phyloP scores from a whole-genome alignment of 2,888 invertebrate species.

The Portevinia maculata region DNA sequence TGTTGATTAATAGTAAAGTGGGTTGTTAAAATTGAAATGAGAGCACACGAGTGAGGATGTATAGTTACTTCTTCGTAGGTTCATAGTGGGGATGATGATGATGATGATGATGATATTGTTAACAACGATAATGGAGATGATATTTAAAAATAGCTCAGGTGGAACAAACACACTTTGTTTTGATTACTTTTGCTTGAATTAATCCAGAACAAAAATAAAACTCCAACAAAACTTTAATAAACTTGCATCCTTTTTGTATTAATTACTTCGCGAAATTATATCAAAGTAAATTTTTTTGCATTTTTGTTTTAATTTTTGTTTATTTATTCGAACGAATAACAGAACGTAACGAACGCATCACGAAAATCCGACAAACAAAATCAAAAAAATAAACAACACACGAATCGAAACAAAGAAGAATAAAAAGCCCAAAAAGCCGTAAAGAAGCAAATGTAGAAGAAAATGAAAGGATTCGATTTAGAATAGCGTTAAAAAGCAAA shows the following conservation, averaged over 20 bases:
- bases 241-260: neutral
- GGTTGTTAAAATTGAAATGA: slow-evolving; percentile 60
- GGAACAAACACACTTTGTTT: slow-evolving; percentile 48
- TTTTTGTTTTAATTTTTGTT: slow-evolving; percentile 16
- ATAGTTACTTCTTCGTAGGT: neutral
- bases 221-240: slow-evolving; percentile 16
- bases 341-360: slow-evolving; percentile 9
- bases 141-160: slow-evolving; percentile 67
- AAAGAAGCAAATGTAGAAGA: slow-evolving; percentile 75
- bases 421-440: slow-evolving; percentile 70
- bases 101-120: slow-evolving; percentile 15
- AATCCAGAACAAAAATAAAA: slow-evolving; percentile 25
- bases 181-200: slow-evolving; percentile 56
- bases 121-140: slow-evolving; percentile 25
- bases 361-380: slow-evolving; percentile 31
- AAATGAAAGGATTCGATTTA: slow-evolving; percentile 73
- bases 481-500: slow-evolving; percentile 79
- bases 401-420: slow-evolving; percentile 58
- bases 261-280: slow-evolving; percentile 40
- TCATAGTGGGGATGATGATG: slow-evolving; percentile 22
- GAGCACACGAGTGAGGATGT: slow-evolving; percentile 23
- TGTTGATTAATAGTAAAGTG: slow-evolving; percentile 58
- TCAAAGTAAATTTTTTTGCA: slow-evolving; percentile 3
- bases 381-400: slow-evolving; percentile 64
- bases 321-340: slow-evolving; percentile 31